phyloP scores from a whole-genome alignment of 2,888 invertebrate species.

The Tanypteryx hageni region DNA sequence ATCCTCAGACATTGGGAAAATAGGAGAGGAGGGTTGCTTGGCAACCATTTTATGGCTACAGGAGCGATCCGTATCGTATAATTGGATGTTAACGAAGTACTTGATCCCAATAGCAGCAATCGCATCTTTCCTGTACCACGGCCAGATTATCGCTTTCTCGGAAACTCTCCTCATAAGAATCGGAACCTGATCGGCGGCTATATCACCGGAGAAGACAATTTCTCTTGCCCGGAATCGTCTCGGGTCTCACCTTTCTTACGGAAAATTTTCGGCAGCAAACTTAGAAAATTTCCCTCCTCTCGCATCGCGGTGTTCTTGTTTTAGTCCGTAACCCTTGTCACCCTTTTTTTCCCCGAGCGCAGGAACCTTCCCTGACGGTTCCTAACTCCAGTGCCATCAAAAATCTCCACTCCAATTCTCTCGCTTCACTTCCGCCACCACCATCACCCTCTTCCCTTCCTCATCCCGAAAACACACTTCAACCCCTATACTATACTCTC shows the following conservation, averaged over 20 bases:
- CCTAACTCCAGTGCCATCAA: not conserved
- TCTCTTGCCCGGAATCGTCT: too few relatives aligned
- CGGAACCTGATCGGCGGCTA: too few relatives aligned
- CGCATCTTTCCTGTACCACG: too few relatives aligned
- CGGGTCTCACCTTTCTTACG: not conserved
- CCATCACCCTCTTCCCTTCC: not conserved
- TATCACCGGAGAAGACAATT: too few relatives aligned
- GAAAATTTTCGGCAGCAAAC: not conserved
- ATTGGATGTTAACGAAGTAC: too few relatives aligned
- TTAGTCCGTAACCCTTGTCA: not conserved
- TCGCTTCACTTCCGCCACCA: not conserved
- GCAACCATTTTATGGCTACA: too few relatives aligned
- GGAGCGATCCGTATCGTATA: too few relatives aligned
- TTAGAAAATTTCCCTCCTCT: not conserved
- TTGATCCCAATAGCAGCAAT: too few relatives aligned
- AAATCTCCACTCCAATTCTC: not conserved
- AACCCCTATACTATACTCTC: conserved; percentile 2
- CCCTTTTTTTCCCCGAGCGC: not conserved
- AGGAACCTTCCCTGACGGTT: not conserved
- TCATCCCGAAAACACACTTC: conserved; percentile 7
- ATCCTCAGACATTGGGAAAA: too few relatives aligned
- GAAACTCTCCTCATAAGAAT: too few relatives aligned
- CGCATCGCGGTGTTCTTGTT: not conserved
- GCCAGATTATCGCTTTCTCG: too few relatives aligned
- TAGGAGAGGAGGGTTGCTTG: too few relatives aligned